A percentile compares a stretch with the other conserved stretches of the same genome.
Evolutionary conservation across 2,797 vertebrate species (phyloP).

Genomic region (Emys orbicularis): DNA sequence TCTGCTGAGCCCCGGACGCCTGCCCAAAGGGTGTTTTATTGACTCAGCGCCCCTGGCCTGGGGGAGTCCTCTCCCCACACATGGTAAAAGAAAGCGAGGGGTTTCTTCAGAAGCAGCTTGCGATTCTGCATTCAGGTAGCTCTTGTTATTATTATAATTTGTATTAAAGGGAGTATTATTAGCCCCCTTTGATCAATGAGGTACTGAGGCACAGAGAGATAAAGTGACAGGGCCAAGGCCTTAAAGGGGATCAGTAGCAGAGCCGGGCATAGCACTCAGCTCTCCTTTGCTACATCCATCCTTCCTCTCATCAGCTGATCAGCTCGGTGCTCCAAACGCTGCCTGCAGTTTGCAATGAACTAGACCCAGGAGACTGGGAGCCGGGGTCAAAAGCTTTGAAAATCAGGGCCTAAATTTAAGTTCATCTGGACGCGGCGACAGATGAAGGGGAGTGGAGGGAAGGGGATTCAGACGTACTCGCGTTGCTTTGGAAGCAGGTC

Average conservation of each 20-base stretch:
- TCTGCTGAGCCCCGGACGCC: not conserved
- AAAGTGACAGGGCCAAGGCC: not conserved
- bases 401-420: not conserved
- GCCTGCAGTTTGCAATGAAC: not conserved
- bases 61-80: not conserved
- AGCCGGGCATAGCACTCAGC: not conserved
- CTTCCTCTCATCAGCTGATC: not conserved
- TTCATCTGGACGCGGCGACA: not conserved
- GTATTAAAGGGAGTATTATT: not conserved
- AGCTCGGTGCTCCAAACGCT: not conserved
- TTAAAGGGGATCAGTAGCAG: not conserved
- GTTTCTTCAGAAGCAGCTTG: not conserved
- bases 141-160: not conserved
- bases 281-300: too few relatives aligned
- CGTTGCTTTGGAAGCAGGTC: not conserved
- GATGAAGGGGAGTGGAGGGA: not conserved
- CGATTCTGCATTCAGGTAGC: not conserved
- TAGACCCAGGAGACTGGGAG: not conserved
- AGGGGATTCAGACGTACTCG: not conserved
- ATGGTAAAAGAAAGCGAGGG: not conserved
- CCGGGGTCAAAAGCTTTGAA: not conserved
- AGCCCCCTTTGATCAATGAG: not conserved
- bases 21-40: not conserved
- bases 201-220: not conserved
- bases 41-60: accelerated